Percentiles rank a stretch among this genome's conserved stretches.
phyloP scores from a whole-genome alignment of 2,797 vertebrate genomes.

The Moxostoma hubbsi region DNA sequence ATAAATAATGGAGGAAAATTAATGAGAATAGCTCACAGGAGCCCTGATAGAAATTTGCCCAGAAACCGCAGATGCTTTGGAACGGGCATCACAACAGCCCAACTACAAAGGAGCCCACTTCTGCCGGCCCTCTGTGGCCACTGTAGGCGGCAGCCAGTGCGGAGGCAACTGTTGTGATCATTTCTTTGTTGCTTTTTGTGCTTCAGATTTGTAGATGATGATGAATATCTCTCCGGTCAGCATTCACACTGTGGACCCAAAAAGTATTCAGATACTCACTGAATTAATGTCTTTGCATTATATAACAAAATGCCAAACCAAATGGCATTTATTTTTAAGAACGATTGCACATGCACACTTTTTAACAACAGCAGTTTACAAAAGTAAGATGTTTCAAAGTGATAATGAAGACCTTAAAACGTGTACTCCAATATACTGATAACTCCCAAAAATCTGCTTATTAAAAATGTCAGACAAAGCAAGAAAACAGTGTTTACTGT shows the following conservation, averaged over 20 bases:
- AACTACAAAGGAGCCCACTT: constrained; percentile 58
- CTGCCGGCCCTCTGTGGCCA: constrained; percentile 43
- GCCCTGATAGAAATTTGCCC: constrained; percentile 56
- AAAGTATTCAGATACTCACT: neutral
- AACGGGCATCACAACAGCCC: constrained; percentile 53
- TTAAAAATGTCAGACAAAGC: too few species aligned
- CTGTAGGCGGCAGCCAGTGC: constrained; percentile 41
- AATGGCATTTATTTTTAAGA: too few species aligned
- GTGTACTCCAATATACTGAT: too few species aligned
- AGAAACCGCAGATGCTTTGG: constrained; percentile 64
- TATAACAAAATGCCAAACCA: too few species aligned
- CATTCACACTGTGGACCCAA: too few species aligned
- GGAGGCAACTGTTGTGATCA: constrained; percentile 29
- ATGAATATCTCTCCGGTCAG: neutral
- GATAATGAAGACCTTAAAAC: too few species aligned
- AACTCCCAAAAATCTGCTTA: too few species aligned
- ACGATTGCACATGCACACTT: too few species aligned
- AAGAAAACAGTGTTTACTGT: too few species aligned
- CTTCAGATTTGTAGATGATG: neutral
- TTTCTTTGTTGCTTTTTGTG: neutral
- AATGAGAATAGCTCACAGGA: constrained; percentile 54
- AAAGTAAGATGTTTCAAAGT: too few species aligned
- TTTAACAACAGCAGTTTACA: too few species aligned
- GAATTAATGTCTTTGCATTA: too few species aligned
- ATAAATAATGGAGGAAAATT: constrained; percentile 59